Base-by-base conservation (phyloP, 2,113 vertebrate species). In the Athene noctua region DNA sequence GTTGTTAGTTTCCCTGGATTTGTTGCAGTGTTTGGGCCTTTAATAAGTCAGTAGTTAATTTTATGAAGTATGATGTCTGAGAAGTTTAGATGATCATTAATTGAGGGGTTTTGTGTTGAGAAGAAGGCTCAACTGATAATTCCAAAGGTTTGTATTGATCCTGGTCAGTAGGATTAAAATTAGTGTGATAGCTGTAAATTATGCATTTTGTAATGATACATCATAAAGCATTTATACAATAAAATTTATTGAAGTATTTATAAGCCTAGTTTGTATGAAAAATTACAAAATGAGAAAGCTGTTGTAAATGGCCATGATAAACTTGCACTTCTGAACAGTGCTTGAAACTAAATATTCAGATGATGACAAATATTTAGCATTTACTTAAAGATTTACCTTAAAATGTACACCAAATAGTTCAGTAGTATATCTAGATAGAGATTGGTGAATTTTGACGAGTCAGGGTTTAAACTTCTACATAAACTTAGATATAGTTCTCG, bases 181-280 rank as follows among this genome's bases (percentile, higher is more conserved):
- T 51, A 85, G 61, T 38, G 65, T 22, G 36, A 25, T 75, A 55
- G 59, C 44, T 94, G 65, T 94, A 74, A 90, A 93, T 91, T 47
- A 51, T 73, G 66, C 18, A 6, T 96, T 95, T 97, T 94, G 52
- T 97, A 88, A 96, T 79, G 29, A 92, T 92, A 83, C 88, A 84
- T 55, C 86, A 11, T 86, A 78, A 89, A 91, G 44, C 84, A 88
- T 95, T 96, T 96, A 88, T 97, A 86, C 21, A 68, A 3, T 78
- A 88, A 92, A 86, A 67, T 75, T 27, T 90, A 90, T 67, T 52
- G 34, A 86, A 49, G 30, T 94, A 86, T 93, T 96, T 96, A 87
- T 92, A 85, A 89, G 38, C 65, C 27, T 94, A 51, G 30, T 92
- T 93, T 95, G 15, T 96, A 79, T 79, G 77, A 78, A 57, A 84